Conservation (phyloP, 1,140 invertebrate genomes). For the Drosophila nasuta region DNA sequence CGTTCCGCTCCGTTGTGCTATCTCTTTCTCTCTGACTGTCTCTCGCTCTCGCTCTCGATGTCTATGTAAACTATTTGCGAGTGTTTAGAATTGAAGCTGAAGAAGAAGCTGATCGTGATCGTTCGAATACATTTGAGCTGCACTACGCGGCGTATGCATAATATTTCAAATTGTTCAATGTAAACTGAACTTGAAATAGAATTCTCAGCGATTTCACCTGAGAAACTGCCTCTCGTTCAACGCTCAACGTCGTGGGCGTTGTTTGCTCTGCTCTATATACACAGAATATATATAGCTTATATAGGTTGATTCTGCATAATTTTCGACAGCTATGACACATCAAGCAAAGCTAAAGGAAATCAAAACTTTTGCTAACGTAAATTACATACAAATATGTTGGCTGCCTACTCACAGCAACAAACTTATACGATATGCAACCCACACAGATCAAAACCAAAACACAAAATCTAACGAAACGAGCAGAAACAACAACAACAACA, state of each 20-base stretch:
- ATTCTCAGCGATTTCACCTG: slow-evolving; percentile 25
- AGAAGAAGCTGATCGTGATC: not conserved
- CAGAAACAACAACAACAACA: slow-evolving; percentile 14
- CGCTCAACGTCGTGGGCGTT: slow-evolving; percentile 17
- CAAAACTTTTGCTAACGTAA: slow-evolving; percentile 30
- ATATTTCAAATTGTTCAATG: slow-evolving; percentile 17
- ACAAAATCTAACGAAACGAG: slow-evolving; percentile 22
- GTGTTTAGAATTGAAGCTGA: slow-evolving; percentile 11
- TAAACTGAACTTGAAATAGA: slow-evolving; percentile 19
- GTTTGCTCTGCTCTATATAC: slow-evolving; percentile 23
- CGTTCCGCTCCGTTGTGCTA: not conserved
- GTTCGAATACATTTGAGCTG: not conserved
- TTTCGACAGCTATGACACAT: slow-evolving; percentile 40
- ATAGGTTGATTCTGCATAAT: slow-evolving; percentile 21
- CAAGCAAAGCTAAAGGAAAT: slow-evolving; percentile 6
- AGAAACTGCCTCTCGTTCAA: not conserved
- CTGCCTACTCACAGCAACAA: slow-evolving; percentile 30
- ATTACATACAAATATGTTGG: slow-evolving; percentile 36
- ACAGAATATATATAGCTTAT: slow-evolving; percentile 2
- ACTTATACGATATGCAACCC: slow-evolving; percentile 21
- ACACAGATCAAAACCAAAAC: slow-evolving; percentile 30
- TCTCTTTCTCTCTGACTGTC: not conserved
- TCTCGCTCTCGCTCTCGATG: not conserved
- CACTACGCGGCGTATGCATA: slow-evolving; percentile 17
- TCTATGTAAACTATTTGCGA: slow-evolving; percentile 1